Base-by-base conservation (phyloP, 2,888 invertebrate genomes). In the Lypha dubia region DNA sequence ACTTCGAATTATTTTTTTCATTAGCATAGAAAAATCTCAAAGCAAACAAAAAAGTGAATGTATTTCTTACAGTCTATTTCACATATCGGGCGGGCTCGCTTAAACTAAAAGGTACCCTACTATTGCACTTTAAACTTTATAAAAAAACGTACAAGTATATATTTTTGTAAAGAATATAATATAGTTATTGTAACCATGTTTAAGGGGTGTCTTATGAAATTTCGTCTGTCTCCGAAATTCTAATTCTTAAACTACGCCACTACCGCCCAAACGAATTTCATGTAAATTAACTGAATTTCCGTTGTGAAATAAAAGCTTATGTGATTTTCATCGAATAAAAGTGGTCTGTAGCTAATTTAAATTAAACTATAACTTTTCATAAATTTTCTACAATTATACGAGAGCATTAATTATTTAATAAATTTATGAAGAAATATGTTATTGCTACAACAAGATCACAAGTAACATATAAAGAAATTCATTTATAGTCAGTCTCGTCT, bases 301-400 rank as follows among this genome's bases (percentile, higher is more conserved):
- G 20, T 1, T n/a, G 9, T 32, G 17, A 9, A 49, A 28, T 11
- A 13, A 20, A 41, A 46, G 13, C 9, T 3, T 11, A 46, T 65
- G 35, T 67, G 13, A 38, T 22, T 53, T 73, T 44, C 13, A 49
- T 51, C 7, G 17, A 74, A 67, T 63, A 53, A 68, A 68, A 75
- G 70, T 22, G 28, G 28, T 28, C 28, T 28, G 28, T 28, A 63
- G 24, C 51, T 67, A 41, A 75, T 79, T 79, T 79, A 79, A 83
- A 83, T 79, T 65, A 51, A 51, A 77, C 41, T 62, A 41, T 70
- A 68, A 70, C 77, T 77, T 70, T 84, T 74, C 62, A 70, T 81
- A 65, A 58, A 74, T 81, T 79, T 68, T 84, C 77, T 65, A 74
- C 84, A 84, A 84, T 81, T 84, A 74, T 15, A 74, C 74, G n/a